phyloP scores from a whole-genome alignment of 2,888 invertebrate genomes.

The Matsumyia berberina region DNA sequence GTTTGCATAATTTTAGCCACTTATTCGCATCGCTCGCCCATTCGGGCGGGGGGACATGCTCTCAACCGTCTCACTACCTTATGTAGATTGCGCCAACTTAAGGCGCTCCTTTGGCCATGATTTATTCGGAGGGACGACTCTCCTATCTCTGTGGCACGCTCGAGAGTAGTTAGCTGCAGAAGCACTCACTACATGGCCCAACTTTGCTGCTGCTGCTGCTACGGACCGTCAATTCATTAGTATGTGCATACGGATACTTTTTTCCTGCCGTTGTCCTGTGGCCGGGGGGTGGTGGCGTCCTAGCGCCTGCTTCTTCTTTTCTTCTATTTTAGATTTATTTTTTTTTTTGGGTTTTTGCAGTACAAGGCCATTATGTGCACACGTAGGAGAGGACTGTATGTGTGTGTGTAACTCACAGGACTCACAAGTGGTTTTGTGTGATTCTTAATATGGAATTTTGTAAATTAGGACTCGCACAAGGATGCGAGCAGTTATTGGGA shows the following conservation, averaged over 20 bases:
- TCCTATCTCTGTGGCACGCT: conserved; percentile 63
- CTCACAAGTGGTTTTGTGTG: conserved; percentile 74
- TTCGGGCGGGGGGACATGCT: conserved; percentile 15
- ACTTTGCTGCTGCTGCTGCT: conserved; percentile 47
- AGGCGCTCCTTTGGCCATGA: conserved; percentile 70
- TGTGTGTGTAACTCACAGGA: conserved; percentile 24
- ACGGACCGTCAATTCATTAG: conserved; percentile 74
- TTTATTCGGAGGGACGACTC: conserved; percentile 65
- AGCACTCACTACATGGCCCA: conserved; percentile 64
- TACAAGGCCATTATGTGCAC: conserved; percentile 75
- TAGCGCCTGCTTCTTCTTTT: conserved; percentile 12
- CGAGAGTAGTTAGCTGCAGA: conserved; percentile 75
- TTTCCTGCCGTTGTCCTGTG: not conserved
- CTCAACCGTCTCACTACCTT: conserved; percentile 40
- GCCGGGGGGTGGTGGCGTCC: not conserved
- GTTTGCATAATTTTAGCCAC: conserved; percentile 76
- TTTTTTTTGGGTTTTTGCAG: conserved; percentile 39
- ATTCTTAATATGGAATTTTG: conserved; percentile 76
- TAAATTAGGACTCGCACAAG: conserved; percentile 76
- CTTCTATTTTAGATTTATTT: conserved; percentile 44
- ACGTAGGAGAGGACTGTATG: conserved; percentile 52
- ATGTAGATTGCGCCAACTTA: conserved; percentile 72
- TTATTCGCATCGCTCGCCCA: conserved; percentile 73
- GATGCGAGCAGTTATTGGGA: conserved; percentile 74
- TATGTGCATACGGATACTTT: conserved; percentile 72